A percentile compares a stretch with the other conserved stretches of the same genome.
phyloP scores from a whole-genome alignment of 1,140 invertebrate genomes.

The Saccostrea echinata region DNA sequence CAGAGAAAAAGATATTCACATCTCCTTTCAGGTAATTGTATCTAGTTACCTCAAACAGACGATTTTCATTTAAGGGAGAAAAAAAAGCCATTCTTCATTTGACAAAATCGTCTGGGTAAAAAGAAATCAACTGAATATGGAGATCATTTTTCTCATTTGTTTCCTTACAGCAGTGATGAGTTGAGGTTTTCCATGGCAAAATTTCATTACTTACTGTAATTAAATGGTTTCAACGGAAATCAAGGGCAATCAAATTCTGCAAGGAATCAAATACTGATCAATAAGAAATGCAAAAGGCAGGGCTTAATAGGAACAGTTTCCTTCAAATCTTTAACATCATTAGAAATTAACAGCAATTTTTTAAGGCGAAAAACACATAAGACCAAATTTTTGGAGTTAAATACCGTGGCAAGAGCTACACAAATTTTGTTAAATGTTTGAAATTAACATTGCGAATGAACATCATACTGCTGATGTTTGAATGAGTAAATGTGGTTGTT shows the following conservation, averaged over 20 bases:
- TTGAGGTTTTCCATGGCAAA: slow-evolving; percentile 34
- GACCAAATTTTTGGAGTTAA: slow-evolving; percentile 33
- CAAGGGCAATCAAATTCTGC: slow-evolving; percentile 7
- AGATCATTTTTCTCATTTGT: slow-evolving; percentile 26
- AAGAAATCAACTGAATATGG: background rate
- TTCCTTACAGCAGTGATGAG: background rate
- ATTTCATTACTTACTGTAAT: slow-evolving; percentile 35
- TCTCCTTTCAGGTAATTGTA: background rate
- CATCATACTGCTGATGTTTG: background rate
- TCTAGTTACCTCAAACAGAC: background rate
- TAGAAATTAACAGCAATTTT: slow-evolving; percentile 7
- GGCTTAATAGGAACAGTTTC: slow-evolving; percentile 7
- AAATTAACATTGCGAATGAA: background rate
- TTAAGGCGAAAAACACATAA: background rate
- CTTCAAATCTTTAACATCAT: background rate
- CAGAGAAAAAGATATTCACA: background rate
- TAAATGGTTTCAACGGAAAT: slow-evolving; percentile 37
- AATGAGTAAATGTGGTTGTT: background rate
- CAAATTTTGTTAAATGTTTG: background rate
- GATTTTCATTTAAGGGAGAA: slow-evolving; percentile 31
- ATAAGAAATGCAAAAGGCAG: slow-evolving; percentile 17
- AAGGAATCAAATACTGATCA: slow-evolving; percentile 14
- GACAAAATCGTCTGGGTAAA: slow-evolving; percentile 17
- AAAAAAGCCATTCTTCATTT: slow-evolving; percentile 24
- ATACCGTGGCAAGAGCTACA: background rate